Evolutionary conservation across 1,140 invertebrate species (phyloP), one percentile per base, ranked within the genome.

Genomic region (Himalopsyche phryganea): DNA sequence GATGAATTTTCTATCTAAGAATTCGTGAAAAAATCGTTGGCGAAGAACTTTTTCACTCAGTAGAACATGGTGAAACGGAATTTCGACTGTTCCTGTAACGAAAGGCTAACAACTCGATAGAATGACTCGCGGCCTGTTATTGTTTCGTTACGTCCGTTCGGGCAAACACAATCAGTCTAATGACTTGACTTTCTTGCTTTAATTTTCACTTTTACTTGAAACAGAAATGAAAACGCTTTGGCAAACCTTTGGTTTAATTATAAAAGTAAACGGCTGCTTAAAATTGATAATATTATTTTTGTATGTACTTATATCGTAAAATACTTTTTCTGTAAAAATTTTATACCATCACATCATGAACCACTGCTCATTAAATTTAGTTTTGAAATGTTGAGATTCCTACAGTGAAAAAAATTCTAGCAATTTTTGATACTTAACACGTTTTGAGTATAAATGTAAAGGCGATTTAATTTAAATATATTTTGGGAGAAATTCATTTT

Each of bases 121-220:
- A 45, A 45, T 20, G 42, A 15, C 6, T 45, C 18, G 42, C 42
- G 42, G 46, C 23, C 46, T 48, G 46, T 48, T 48, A 48, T 48
- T 48, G 46, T 48, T 48, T 28, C 46, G 23, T 48, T 48, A 48
- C 15, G 23, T 48, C 46, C 46, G 46, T 48, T 48, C 23, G 19
- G 15, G 23, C 19, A 33, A 48, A 48, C 46, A 48, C 46, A 48
- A 48, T 48, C 46, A 48, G 19, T 20, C 19, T 23, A 48, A 33
- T 48, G 19, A 48, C n/a, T 48, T 33, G 42, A 15, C 18, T 45
- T 45, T 45, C 42, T 19, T 45, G 18, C n/a, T 45, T 45, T 45
- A 45, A 45, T 45, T 45, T 45, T 45, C 18, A 17, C 42, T 17
- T 15, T 28, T 28, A 28, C 10, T 10, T 15, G 42, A 15, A 19